Evolutionary conservation across 2,113 vertebrate genomes (phyloP), one percentile per base, ranked within the genome.

Genomic region (Stegostoma tigrinum): DNA sequence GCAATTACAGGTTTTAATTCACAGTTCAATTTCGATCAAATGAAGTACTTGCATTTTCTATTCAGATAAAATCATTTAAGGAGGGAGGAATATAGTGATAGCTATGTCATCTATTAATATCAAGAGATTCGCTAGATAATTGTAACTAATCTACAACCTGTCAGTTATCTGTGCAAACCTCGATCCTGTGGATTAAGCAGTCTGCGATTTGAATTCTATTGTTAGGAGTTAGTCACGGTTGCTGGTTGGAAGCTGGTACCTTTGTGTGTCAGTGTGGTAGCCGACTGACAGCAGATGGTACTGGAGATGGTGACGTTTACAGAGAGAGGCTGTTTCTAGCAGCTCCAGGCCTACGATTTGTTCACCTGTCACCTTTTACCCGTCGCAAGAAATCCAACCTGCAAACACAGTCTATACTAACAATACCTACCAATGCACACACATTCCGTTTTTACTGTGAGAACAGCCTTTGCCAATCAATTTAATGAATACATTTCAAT

Each of bases 151-250:
- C 67, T 95, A 70, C 93, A 95, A 72, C 94, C 94, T 95, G 94
- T 95, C 94, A 95, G 68, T 95, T 72, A 72, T 72, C 67, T 72
- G 94, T 72, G 67, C 67, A 70, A 66, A 95, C 67, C 67, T 72
- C 42, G 42, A 30, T 48, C 68, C 34, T 67, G 38, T 75, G 45
- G 94, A 95, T 95, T 72, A 95, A 72, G 67, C 94, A 52, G 94
- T 48, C 94, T 75, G 94, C 66, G 97, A 97, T 97, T 97, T 97
- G 97, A 97, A 97, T 95, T 97, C 98, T 98, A 98, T 98, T 98
- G 98, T 98, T 98, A 97, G 97, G 97, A 97, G 97, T 98, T 98
- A 97, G 97, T 97, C 98, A 98, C 97, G 98, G 97, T 98, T 98
- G 97, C 97, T 97, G 97, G 97, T 97, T 98, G 97, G 97, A 97